Percentiles rank a stretch among this genome's conserved stretches.
These are phyloP conservation scores for Eupithecia vulgata DNA, from an alignment of 2,888 invertebrate genomes.

Conservation along the genomic window DNA sequence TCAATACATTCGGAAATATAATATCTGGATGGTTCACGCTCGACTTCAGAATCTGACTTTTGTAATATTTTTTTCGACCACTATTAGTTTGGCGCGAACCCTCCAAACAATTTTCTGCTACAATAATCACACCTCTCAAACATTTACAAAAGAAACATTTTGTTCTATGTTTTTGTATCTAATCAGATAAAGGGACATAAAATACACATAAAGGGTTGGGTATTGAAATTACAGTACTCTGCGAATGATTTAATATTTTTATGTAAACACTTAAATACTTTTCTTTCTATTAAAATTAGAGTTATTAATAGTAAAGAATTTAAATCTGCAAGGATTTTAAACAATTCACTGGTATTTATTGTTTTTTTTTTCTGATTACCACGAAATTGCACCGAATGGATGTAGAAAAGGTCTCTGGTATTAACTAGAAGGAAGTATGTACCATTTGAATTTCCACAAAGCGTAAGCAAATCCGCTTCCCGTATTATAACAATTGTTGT, in stretches of 20 bases:
- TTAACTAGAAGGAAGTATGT: neutral
- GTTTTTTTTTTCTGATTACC: no score
- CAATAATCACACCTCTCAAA: constrained; percentile 38
- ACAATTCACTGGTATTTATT: no score
- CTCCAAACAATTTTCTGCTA: constrained; percentile 42
- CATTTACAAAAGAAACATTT: constrained; percentile 30
- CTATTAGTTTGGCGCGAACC: constrained; percentile 60
- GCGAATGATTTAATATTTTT: constrained; percentile 31
- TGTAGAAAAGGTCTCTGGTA: neutral
- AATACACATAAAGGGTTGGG: constrained; percentile 23
- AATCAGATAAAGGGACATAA: constrained; percentile 10
- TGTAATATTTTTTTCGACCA: constrained; percentile 54
- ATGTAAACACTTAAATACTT: constrained; percentile 26
- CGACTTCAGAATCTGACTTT: constrained; percentile 63
- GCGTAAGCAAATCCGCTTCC: neutral
- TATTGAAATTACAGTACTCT: constrained; percentile 29
- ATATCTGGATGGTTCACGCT: constrained; percentile 76
- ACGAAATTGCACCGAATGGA: neutral
- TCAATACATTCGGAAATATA: constrained; percentile 81
- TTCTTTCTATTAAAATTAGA: constrained; percentile 14
- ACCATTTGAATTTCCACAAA: neutral
- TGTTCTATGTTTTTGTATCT: constrained; percentile 13
- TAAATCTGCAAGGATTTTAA: constrained; percentile 6
- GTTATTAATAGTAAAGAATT: constrained; percentile 4
- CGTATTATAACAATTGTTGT: neutral